phyloP scores from a whole-genome alignment of 2,888 invertebrate genomes.

The Dichetophora obliterata region DNA sequence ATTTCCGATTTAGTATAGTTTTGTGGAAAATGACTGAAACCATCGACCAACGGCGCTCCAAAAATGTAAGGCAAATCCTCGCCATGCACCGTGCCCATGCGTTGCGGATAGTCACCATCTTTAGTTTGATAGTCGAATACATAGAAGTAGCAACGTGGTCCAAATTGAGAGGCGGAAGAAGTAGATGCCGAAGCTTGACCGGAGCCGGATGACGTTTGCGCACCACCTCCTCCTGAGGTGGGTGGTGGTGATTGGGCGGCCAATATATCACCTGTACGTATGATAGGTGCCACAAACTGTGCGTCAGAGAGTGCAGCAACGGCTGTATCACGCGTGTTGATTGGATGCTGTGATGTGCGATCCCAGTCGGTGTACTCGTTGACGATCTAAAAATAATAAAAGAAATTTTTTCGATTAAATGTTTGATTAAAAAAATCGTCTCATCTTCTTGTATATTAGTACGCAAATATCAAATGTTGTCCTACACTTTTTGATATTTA shows the following conservation, averaged over 20 bases:
- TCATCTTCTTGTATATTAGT: too few species aligned
- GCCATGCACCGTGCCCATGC: slow-evolving; percentile 92
- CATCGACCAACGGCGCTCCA: slow-evolving; percentile 89
- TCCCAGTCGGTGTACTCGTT: slow-evolving; percentile 99
- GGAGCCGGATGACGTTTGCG: slow-evolving; percentile 60
- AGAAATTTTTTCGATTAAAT: too few species aligned
- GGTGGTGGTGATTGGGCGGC: slow-evolving; percentile 75
- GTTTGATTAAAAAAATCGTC: too few species aligned
- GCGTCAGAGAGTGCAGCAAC: slow-evolving; percentile 94
- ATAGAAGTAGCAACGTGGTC: slow-evolving; percentile 87
- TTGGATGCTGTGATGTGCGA: slow-evolving; percentile 88
- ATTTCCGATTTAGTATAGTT: slow-evolving; percentile 91
- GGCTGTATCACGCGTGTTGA: slow-evolving; percentile 89
- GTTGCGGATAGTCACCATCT: slow-evolving; percentile 90
- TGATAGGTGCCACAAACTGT: slow-evolving; percentile 91
- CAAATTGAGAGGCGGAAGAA: slow-evolving; percentile 66
- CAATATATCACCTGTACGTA: slow-evolving; percentile 86
- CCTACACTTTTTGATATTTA: too few species aligned
- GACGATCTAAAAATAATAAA: slow-evolving; percentile 74
- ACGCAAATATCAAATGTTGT: too few species aligned
- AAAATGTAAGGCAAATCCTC: slow-evolving; percentile 93
- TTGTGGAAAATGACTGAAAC: slow-evolving; percentile 83
- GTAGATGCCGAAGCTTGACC: slow-evolving; percentile 59
- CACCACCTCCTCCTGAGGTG: slow-evolving; percentile 37
- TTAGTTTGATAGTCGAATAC: slow-evolving; percentile 94